A percentile compares a stretch with the other conserved stretches of the same genome.
phyloP scores from a whole-genome alignment of 2,888 invertebrate genomes.

The Leptopilina myrica region DNA sequence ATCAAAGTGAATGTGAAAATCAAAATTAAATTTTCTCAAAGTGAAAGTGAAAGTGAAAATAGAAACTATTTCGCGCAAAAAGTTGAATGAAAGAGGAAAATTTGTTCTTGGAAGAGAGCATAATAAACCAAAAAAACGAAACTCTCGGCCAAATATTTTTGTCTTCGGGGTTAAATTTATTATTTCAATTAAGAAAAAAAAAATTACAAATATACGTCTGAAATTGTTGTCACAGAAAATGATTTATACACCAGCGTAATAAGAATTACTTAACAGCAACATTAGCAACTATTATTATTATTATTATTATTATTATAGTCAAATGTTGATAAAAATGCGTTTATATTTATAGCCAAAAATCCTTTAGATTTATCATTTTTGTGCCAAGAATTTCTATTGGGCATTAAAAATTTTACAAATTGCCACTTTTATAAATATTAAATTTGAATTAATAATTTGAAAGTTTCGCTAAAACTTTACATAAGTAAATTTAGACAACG shows the following conservation, averaged over 20 bases:
- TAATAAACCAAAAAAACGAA: no score
- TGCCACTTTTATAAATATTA: background rate
- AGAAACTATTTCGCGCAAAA: no score
- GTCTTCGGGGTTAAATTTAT: no score
- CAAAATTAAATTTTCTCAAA: no score
- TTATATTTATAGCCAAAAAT: conserved; percentile 1
- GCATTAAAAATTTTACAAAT: conserved; percentile 12
- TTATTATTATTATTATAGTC: conserved; percentile 1
- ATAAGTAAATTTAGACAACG: background rate
- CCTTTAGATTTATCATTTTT: background rate
- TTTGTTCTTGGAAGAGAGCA: no score
- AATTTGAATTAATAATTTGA: background rate
- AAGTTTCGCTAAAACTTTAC: background rate
- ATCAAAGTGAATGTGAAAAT: no score
- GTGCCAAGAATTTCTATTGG: conserved; percentile 30
- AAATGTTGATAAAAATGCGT: background rate
- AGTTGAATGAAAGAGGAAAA: no score
- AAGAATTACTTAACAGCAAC: conserved; percentile 1
- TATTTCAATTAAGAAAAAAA: no score
- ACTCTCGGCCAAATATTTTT: no score
- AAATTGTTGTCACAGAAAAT: background rate
- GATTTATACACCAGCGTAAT: background rate
- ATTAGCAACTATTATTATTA: background rate
- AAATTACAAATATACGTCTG: no score
- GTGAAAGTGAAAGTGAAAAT: no score